A percentile compares a stretch with the other conserved stretches of the same genome.
phyloP scores from a whole-genome alignment of 2,797 vertebrate species.

The Galaxias olidus region DNA sequence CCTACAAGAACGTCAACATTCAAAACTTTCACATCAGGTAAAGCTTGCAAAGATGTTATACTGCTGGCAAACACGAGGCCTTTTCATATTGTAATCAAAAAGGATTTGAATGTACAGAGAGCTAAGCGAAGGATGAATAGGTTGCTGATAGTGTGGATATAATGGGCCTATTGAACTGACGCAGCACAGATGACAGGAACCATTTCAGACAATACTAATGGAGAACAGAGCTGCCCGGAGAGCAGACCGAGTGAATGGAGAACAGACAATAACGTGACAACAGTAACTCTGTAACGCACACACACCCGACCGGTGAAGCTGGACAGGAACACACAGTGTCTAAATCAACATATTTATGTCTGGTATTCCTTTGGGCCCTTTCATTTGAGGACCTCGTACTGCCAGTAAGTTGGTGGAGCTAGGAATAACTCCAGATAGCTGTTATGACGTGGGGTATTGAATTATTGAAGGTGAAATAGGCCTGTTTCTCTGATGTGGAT shows the following conservation, averaged over 20 bases:
- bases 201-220: conserved; percentile 10
- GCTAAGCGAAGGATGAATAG: background rate
- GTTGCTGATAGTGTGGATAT: background rate
- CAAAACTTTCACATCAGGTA: conserved; percentile 99
- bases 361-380: no score
- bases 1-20: conserved; percentile 99
- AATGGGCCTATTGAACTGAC: conserved; percentile 4
- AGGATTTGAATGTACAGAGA: conserved; percentile 2
- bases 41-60: conserved; percentile 1
- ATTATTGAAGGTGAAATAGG: conserved; percentile 51
- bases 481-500: conserved; percentile 53
- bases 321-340: conserved; percentile 3
- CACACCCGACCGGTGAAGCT: conserved; percentile 5
- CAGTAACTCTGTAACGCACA: background rate
- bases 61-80: no score
- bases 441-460: conserved; percentile 24
- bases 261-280: conserved; percentile 6
- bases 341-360: background rate
- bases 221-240: conserved; percentile 5
- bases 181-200: background rate
- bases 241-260: conserved; percentile 6
- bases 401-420: background rate
- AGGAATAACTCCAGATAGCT: background rate
- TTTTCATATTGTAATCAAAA: background rate
- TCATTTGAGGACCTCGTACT: background rate